Percentiles rank a stretch among this genome's conserved stretches.
Conservation (phyloP, 2,113 vertebrate species). For the Dasypus novemcinctus region DNA sequence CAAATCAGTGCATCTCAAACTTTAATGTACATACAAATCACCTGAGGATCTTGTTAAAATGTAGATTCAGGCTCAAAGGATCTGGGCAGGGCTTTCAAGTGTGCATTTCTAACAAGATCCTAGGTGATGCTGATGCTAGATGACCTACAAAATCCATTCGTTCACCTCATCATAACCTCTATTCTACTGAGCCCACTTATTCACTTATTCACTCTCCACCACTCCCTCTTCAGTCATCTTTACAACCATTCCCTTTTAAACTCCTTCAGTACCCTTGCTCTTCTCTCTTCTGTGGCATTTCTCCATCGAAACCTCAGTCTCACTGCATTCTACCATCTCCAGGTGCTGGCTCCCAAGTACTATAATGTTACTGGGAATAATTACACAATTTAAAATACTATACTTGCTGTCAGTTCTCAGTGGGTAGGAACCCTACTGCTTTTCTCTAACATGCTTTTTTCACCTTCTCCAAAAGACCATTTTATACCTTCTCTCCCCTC, state of each 20-base stretch:
- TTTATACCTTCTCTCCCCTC: not conserved
- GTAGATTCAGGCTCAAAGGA: not conserved
- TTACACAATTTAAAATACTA: not conserved
- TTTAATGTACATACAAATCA: too few relatives aligned
- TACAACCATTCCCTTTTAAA: not conserved
- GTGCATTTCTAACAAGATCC: too few relatives aligned
- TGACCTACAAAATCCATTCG: not conserved
- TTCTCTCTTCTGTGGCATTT: not conserved
- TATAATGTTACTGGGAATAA: not conserved
- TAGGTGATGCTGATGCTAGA: not conserved
- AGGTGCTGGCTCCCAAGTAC: not conserved
- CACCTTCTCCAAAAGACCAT: not conserved
- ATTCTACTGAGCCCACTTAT: rapidly evolving
- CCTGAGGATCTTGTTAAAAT: not conserved
- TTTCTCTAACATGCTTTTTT: not conserved
- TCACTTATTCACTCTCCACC: not conserved
- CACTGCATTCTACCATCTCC: not conserved
- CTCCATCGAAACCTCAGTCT: not conserved
- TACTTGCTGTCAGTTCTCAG: not conserved
- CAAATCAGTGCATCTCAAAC: not conserved
- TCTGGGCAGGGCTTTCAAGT: not conserved
- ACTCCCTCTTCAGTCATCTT: not conserved
- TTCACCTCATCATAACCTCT: not conserved
- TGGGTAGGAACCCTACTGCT: not conserved
- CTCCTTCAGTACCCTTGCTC: not conserved